Evolutionary conservation across 2,888 invertebrate genomes (phyloP).

Genomic region (Limulus polyphemus): DNA sequence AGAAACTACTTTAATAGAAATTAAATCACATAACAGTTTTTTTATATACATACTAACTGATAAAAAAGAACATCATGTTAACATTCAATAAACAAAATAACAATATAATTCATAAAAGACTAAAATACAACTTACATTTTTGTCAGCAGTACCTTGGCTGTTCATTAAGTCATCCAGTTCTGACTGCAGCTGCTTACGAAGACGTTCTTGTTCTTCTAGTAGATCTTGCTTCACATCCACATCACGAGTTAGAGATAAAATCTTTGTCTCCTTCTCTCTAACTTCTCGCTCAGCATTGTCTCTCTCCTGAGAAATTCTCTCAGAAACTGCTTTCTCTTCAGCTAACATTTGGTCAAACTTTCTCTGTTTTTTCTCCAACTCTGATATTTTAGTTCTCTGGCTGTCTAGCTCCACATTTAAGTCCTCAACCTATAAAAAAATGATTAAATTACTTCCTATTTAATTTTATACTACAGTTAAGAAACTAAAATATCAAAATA

Average conservation of each 20-base stretch:
- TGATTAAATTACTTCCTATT: too few species aligned
- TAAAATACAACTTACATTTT: slow-evolving; percentile 52
- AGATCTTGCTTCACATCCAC: slow-evolving; percentile 79
- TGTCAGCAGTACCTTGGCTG: slow-evolving; percentile 94
- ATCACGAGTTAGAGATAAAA: slow-evolving; percentile 79
- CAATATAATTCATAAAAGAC: too few species aligned
- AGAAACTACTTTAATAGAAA: too few species aligned
- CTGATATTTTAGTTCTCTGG: slow-evolving; percentile 67
- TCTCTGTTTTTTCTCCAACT: slow-evolving; percentile 94
- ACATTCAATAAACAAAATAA: not conserved
- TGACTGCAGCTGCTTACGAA: slow-evolving; percentile 67
- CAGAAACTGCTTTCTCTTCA: slow-evolving; percentile 63
- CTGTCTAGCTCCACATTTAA: slow-evolving; percentile 86
- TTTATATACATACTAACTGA: too few species aligned
- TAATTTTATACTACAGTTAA: too few species aligned
- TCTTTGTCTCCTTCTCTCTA: slow-evolving; percentile 90
- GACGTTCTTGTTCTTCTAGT: slow-evolving; percentile 76
- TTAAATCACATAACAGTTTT: too few species aligned
- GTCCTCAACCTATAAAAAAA: slow-evolving; percentile 56
- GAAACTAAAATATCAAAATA: too few species aligned
- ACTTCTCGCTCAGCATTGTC: slow-evolving; percentile 88
- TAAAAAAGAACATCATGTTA: too few species aligned
- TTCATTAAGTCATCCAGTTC: slow-evolving; percentile 95
- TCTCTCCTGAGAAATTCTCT: slow-evolving; percentile 72
- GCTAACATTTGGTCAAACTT: slow-evolving; percentile 79